Evolutionary conservation across 2,113 vertebrate genomes (phyloP).

Genomic region (Axis porcinus): DNA sequence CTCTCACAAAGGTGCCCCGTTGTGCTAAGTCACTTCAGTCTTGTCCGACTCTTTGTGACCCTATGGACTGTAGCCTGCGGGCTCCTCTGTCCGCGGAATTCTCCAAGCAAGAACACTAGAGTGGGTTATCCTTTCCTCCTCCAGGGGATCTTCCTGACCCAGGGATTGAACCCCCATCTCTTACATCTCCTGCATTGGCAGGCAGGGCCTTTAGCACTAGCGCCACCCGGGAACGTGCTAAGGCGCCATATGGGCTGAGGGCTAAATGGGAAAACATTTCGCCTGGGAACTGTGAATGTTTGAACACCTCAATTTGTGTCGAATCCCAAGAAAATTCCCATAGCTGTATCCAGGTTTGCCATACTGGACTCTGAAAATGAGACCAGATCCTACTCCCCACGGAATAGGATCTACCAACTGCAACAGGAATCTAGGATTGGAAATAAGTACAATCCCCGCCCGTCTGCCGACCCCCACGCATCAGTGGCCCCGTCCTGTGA

Average conservation of each 20-base stretch:
- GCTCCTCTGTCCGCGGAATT: not conserved
- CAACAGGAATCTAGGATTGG: not conserved
- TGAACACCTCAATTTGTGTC: not conserved
- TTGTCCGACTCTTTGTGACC: not conserved
- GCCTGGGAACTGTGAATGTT: not conserved
- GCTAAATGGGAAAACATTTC: not conserved
- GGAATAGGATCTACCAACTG: not conserved
- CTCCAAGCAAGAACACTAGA: not conserved
- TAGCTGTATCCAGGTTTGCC: not conserved
- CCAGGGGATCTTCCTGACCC: not conserved
- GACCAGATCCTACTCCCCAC: not conserved
- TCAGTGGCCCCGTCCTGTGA: not conserved
- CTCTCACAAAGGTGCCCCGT: not conserved
- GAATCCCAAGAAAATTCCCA: not conserved
- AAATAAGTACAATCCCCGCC: not conserved
- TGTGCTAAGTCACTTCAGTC: not conserved
- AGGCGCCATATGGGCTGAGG: not conserved
- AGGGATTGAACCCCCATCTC: not conserved
- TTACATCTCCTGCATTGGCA: not conserved
- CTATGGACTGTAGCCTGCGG: not conserved
- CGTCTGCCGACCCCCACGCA: fast-evolving
- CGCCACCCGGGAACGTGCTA: not conserved
- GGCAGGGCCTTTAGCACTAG: not conserved
- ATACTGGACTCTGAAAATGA: not conserved
- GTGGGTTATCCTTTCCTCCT: not conserved